Conservation (phyloP, 2,888 invertebrate genomes). For the Entomobrya multifasciata region DNA sequence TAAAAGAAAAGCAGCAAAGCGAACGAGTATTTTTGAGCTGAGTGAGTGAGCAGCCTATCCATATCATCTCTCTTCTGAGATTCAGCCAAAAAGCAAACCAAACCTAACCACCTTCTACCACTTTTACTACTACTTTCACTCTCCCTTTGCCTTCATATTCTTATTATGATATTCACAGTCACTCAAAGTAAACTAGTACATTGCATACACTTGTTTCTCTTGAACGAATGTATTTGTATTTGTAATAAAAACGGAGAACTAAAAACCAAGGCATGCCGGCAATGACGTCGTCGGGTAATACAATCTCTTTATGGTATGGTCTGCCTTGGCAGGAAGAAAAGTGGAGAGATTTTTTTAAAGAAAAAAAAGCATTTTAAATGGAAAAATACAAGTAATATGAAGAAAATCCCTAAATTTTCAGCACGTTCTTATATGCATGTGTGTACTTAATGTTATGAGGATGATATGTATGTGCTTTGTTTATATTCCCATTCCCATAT, state of each 20-base stretch:
- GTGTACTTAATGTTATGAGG: too few relatives aligned
- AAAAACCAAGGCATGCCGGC: too few relatives aligned
- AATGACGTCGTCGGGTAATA: conserved; percentile 8
- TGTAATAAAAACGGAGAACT: too few relatives aligned
- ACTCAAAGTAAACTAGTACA: conserved; percentile 16
- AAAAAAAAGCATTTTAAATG: not conserved
- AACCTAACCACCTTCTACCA: not conserved
- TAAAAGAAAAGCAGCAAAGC: not conserved
- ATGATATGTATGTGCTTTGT: too few relatives aligned
- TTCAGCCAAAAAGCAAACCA: not conserved
- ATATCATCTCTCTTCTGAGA: conserved; percentile 34
- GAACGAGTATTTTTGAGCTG: too few relatives aligned
- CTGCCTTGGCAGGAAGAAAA: too few relatives aligned
- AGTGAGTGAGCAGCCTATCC: conserved; percentile 58
- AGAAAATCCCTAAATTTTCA: not conserved
- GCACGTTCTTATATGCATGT: not conserved
- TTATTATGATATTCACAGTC: too few relatives aligned
- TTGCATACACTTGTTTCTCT: too few relatives aligned
- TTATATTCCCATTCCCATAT: too few relatives aligned
- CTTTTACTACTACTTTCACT: not conserved
- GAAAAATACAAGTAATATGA: conserved; percentile 24
- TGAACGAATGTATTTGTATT: too few relatives aligned
- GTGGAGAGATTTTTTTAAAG: not conserved
- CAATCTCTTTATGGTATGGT: not conserved
- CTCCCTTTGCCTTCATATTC: not conserved